phyloP scores from a whole-genome alignment of 2,797 vertebrate genomes.

The Myotis planiceps region DNA sequence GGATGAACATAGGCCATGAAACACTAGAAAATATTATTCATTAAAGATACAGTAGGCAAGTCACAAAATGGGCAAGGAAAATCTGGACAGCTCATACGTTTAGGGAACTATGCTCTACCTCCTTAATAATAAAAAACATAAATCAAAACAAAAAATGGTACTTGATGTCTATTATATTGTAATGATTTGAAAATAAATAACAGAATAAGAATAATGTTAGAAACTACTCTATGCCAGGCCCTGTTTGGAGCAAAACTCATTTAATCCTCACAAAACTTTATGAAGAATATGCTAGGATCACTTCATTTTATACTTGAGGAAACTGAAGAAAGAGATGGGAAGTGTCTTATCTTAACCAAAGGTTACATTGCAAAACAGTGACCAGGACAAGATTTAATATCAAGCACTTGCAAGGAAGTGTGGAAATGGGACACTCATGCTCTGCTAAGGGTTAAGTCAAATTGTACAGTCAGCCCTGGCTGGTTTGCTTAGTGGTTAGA shows the following conservation, averaged over 20 bases:
- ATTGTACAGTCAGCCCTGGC: too few relatives aligned
- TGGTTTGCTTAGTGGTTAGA: too few relatives aligned
- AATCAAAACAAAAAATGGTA: background rate
- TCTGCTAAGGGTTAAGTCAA: background rate
- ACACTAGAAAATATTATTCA: background rate
- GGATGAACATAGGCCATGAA: background rate
- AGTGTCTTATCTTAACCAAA: background rate
- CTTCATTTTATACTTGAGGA: background rate
- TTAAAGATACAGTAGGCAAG: background rate
- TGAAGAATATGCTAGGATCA: background rate
- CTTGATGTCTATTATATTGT: background rate
- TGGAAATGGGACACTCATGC: background rate
- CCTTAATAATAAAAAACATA: background rate
- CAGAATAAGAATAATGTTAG: background rate
- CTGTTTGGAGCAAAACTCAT: background rate
- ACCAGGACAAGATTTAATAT: background rate
- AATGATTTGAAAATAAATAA: slow-evolving; percentile 1
- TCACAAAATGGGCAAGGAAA: background rate
- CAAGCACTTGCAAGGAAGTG: background rate
- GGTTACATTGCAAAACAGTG: background rate
- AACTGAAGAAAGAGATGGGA: background rate
- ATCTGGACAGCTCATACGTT: background rate
- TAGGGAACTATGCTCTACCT: background rate
- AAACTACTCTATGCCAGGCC: background rate
- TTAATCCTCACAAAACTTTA: background rate